A percentile compares a stretch with the other conserved stretches of the same genome.
phyloP scores from a whole-genome alignment of 2,888 invertebrate species.

The Kryphioiulus occultus region DNA sequence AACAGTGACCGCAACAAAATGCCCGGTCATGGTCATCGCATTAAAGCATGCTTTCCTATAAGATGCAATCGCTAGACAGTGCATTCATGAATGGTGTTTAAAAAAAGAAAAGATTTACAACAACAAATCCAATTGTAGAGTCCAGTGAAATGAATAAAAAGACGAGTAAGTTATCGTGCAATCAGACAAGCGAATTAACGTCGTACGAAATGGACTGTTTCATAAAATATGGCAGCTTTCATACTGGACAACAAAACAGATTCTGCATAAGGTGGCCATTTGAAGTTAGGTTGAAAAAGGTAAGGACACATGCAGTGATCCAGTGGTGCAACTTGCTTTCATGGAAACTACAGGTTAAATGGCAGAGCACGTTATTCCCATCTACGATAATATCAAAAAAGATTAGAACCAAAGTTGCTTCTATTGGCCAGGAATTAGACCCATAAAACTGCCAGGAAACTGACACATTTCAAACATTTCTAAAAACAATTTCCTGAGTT shows the following conservation, averaged over 20 bases:
- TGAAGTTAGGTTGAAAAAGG: neutral
- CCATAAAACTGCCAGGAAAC: too few species aligned
- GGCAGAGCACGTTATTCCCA: too few species aligned
- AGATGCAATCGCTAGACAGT: neutral
- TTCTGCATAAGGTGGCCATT: neutral
- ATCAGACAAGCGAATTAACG: slow-evolving; percentile 29
- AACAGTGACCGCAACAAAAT: neutral
- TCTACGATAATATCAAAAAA: too few species aligned
- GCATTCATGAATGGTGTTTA: neutral
- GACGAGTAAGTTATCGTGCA: neutral
- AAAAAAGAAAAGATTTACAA: neutral
- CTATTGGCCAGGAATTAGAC: too few species aligned
- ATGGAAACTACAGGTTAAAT: too few species aligned
- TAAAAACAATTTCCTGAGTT: too few species aligned
- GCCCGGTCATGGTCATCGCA: slow-evolving; percentile 21
- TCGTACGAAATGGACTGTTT: neutral
- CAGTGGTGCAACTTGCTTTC: neutral
- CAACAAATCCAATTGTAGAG: neutral
- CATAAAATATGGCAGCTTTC: neutral
- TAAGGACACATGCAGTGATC: neutral
- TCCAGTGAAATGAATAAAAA: neutral
- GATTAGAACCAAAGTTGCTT: too few species aligned
- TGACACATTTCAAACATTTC: too few species aligned
- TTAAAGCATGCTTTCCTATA: neutral
- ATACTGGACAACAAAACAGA: neutral